Evolutionary conservation across 2,888 invertebrate genomes (phyloP), one percentile per base, ranked within the genome.

Genomic region (Hypomecis punctinalis): DNA sequence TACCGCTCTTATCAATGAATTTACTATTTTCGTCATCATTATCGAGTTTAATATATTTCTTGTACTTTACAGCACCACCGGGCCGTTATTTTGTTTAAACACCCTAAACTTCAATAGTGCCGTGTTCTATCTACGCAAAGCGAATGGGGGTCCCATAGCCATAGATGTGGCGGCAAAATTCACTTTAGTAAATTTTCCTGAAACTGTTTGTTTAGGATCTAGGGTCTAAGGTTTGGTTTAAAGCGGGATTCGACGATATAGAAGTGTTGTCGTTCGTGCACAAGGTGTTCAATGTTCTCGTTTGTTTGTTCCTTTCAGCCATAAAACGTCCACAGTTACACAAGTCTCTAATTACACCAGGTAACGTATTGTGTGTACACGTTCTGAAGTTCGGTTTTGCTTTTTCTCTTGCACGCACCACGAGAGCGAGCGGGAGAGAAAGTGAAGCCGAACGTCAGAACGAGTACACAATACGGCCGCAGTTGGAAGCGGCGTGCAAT

Each of bases 191-290:
- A 67, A 70, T 70, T 68, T 70, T 67, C 70, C 54, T 48, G 56
- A 65, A 66, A 51, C 33, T 69, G 71, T 72, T 70, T 69, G 61
- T 60, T 71, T 72, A 72, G 72, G 72, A 51, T 59, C 59, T 7
- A 48, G 53, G 58, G 61, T 48, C 52, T 11, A 52, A 49, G 54
- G 60, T 65, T 69, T 61, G 60, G 67, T 67, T 70, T 69, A 63
- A 68, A 68, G 60, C 58, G 52, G 59, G 66, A 62, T 68, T 63
- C 63, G 62, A 53, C 68, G 58, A 62, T 70, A 65, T 52, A 66
- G 59, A 67, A 69, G 69, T 56, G 66, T 36, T 40, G 7, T 0
- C 23, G 51, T 52, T 52, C 23, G 33, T 42, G 11, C n/a, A 52
- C 9, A 33, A n/a, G 23, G 52, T 33, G 36, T 37, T 10, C 33